Evolutionary conservation across 2,888 invertebrate species (phyloP), one percentile per base, ranked within the genome.

Genomic region (Xestia rhomboidea): DNA sequence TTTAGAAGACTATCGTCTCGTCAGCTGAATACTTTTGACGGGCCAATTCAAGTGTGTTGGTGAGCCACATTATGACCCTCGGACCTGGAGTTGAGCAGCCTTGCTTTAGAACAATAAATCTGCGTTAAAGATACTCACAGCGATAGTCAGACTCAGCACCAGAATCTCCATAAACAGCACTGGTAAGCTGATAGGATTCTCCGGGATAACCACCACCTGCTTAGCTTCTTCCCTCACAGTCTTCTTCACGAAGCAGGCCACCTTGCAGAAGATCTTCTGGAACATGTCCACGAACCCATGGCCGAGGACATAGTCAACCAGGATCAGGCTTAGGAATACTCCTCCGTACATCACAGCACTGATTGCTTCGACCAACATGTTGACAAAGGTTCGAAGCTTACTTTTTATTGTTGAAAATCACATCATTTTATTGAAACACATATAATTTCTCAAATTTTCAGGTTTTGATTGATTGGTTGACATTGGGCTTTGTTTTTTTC

Each of bases 251-350:
- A 93, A 92, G 81, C 94, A 94, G 0, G 90, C 73, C 3, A 93
- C 68, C 73, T 91, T 93, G 73, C 95, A 95, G 49, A 92, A 86
- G 0, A 88, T 34, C 62, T 76, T 92, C 54, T 91, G 91, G 8
- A 91, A 87, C 75, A 93, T 87, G 13, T 93, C 92, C 6, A 94
- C 87, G 51, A 95, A 91, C 0, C 95, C 96, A 87, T 95, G 94
- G 3, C 95, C 96, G 3, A 95, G 76, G 8, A 90, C 38, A 60
- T 92, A 93, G 76, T 96, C 95, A 0, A 95, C 77, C 8, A 91
- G 27, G n/a, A 95, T 89, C 0, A 96, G 84, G 67, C 92, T 92
- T 0, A 93, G 21, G 8, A 95, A 86, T 34, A 93, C 89, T 6
- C 82, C 75, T 1, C 90, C 87, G 66, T 93, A 94, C 1, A 93